These are phyloP conservation scores for Piezodorus guildinii DNA, from an alignment of 1,140 invertebrate species.

Conservation along the genomic window DNA sequence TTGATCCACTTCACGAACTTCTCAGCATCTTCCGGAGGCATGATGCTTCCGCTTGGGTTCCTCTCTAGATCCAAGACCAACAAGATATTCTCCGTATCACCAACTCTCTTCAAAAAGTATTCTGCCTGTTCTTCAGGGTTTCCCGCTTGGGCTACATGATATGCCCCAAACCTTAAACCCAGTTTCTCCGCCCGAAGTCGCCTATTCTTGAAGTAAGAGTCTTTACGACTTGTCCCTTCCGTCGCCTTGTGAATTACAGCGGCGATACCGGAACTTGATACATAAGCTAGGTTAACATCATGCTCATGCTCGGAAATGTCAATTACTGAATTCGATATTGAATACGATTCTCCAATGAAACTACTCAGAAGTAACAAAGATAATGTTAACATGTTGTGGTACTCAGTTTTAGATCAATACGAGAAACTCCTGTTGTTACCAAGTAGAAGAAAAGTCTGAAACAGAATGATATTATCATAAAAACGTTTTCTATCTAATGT, in stretches of 20 bases:
- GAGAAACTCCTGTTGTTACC: too few relatives aligned
- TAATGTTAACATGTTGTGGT: too few relatives aligned
- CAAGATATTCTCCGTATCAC: background rate
- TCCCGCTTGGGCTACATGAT: conserved; percentile 7
- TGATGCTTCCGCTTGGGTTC: background rate
- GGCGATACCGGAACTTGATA: background rate
- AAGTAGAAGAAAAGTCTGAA: too few relatives aligned
- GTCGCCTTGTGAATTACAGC: conserved; percentile 21
- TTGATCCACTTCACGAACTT: conserved; percentile 18
- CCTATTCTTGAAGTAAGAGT: background rate
- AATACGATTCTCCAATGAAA: too few relatives aligned
- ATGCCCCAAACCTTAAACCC: conserved; percentile 20
- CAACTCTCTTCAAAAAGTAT: conserved; percentile 6
- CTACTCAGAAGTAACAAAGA: too few relatives aligned
- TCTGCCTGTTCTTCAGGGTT: background rate
- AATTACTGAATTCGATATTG: too few relatives aligned
- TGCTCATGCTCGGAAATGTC: too few relatives aligned
- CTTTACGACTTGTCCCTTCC: background rate
- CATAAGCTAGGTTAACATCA: too few relatives aligned
- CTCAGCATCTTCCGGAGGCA: background rate
- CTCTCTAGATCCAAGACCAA: background rate
- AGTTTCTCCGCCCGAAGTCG: background rate
- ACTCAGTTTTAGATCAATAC: too few relatives aligned
- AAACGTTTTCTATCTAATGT: too few relatives aligned
- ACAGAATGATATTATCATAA: too few relatives aligned